These are phyloP conservation scores for Cynoglossus semilaevis DNA, from an alignment of 2,113 vertebrate species.

Conservation along the genomic window DNA sequence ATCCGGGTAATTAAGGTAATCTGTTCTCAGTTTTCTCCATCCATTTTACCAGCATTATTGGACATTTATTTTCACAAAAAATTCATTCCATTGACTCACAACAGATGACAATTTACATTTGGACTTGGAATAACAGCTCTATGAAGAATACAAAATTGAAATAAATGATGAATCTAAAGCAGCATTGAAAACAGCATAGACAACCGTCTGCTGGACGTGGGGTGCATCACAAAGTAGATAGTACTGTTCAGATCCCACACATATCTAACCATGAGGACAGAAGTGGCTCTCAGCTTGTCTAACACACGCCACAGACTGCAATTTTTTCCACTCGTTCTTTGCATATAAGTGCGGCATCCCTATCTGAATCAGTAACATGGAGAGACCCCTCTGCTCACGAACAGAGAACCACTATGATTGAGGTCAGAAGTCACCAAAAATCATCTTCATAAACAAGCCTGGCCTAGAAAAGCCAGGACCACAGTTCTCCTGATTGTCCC, in stretches of 20 bases:
- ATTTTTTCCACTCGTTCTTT: slow-evolving; percentile 21
- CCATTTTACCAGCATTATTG: too few species aligned
- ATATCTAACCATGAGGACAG: slow-evolving; percentile 57
- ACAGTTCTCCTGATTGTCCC: slow-evolving; percentile 38
- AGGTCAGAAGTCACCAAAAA: slow-evolving; percentile 66
- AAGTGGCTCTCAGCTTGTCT: slow-evolving; percentile 64
- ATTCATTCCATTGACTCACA: too few species aligned
- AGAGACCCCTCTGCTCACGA: slow-evolving; percentile 44
- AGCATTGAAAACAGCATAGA: slow-evolving; percentile 20
- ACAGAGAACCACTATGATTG: slow-evolving; percentile 62
- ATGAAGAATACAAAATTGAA: too few species aligned
- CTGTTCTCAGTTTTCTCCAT: too few species aligned
- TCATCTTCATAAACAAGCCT: slow-evolving; percentile 52
- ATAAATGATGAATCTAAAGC: too few species aligned
- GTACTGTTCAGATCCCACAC: slow-evolving; percentile 52
- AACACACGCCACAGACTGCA: slow-evolving; percentile 50
- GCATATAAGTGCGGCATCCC: slow-evolving; percentile 22
- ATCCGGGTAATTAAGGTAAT: too few species aligned
- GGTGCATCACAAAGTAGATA: slow-evolving; percentile 42
- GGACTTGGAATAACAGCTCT: too few species aligned
- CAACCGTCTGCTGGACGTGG: slow-evolving; percentile 15
- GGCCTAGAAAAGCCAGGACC: slow-evolving; percentile 24
- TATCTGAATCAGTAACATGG: slow-evolving; percentile 53
- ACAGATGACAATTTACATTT: too few species aligned
- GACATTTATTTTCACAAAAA: too few species aligned